Evolutionary conservation across 2,113 vertebrate genomes (phyloP).

Genomic region (Neolamprologus sp.): DNA sequence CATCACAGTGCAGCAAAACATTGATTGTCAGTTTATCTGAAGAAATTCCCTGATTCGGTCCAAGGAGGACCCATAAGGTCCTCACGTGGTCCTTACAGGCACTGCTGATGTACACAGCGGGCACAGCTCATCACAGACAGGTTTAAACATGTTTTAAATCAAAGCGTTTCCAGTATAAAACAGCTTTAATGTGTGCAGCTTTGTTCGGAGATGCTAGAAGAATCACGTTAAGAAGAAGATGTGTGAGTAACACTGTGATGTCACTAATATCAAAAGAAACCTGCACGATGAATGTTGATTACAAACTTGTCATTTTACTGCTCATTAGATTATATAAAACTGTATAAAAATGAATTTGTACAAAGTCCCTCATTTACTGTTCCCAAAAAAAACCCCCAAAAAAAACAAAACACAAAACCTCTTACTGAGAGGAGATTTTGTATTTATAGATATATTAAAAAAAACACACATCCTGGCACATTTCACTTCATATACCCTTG

Average conservation of each 20-base stretch:
- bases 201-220: neutral
- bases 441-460: neutral
- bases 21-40: slow-evolving; percentile 68
- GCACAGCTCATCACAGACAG: neutral
- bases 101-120: neutral
- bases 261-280: neutral
- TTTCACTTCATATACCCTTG: neutral
- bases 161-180: neutral
- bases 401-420: neutral
- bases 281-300: neutral
- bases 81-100: neutral
- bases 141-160: neutral
- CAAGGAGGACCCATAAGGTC: neutral
- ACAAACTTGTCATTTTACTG: neutral
- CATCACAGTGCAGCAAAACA: slow-evolving; percentile 50
- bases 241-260: neutral
- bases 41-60: slow-evolving; percentile 17
- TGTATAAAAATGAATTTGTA: slow-evolving; percentile 37
- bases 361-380: slow-evolving; percentile 48
- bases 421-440: slow-evolving; percentile 1
- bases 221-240: neutral
- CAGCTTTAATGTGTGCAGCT: neutral
- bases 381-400: neutral
- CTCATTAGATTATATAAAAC: slow-evolving; percentile 26
- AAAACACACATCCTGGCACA: neutral